A percentile compares a stretch with the other conserved stretches of the same genome.
Conservation (phyloP, 2,113 vertebrate species). For the Silurus asotus region DNA sequence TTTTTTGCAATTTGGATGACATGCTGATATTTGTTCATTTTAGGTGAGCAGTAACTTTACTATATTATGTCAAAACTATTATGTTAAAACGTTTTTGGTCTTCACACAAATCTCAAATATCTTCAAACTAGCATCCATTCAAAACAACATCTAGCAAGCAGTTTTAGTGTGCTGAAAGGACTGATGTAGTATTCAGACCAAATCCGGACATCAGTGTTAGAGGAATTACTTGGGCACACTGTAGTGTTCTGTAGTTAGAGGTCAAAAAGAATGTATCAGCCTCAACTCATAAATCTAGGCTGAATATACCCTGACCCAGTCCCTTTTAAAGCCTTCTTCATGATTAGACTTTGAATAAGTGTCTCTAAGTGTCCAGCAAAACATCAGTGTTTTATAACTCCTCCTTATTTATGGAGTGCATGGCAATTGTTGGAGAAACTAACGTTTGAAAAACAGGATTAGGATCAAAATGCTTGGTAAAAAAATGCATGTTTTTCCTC, state of each 20-base stretch:
- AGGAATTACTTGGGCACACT: conserved; percentile 3
- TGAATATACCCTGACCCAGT: conserved; percentile 25
- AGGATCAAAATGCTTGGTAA: not conserved
- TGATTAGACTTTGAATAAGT: not conserved
- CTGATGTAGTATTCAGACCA: not conserved
- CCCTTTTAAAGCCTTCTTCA: not conserved
- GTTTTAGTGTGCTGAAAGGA: not conserved
- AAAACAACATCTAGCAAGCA: not conserved
- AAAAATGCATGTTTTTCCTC: not conserved
- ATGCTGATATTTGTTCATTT: not conserved
- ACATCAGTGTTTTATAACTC: not conserved
- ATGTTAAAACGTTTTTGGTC: not conserved
- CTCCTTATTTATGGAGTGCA: not conserved
- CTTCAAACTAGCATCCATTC: not conserved
- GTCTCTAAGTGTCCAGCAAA: not conserved
- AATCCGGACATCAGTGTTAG: conserved; percentile 20
- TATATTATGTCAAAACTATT: not conserved
- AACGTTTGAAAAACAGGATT: not conserved
- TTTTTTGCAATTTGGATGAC: too few relatives aligned
- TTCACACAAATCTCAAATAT: not conserved
- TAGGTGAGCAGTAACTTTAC: not conserved
- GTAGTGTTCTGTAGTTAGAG: conserved; percentile 14
- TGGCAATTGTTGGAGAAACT: not conserved
- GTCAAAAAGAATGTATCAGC: conserved; percentile 17
- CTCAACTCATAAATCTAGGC: conserved; percentile 38